These are phyloP conservation scores for Antheraea mylitta DNA, from an alignment of 1,140 invertebrate genomes.

Conservation along the genomic window DNA sequence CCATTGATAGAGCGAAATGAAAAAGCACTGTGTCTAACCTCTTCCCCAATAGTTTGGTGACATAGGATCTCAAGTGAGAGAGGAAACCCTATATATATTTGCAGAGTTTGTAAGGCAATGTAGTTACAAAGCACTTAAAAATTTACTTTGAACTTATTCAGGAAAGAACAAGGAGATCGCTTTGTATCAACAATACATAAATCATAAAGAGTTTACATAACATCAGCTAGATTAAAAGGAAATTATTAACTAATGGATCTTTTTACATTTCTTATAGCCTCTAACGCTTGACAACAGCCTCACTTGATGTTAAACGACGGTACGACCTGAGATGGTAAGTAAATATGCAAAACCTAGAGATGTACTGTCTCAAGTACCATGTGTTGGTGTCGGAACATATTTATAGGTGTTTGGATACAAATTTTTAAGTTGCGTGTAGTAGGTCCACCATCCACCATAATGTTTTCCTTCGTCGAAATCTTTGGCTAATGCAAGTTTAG, in stretches of 20 bases:
- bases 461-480: not conserved
- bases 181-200: too few relatives aligned
- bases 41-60: too few relatives aligned
- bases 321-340: not conserved
- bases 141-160: too few relatives aligned
- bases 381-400: not conserved
- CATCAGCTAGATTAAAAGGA: too few relatives aligned
- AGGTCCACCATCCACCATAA: not conserved
- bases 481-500: not conserved
- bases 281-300: not conserved
- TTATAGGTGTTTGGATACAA: not conserved
- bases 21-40: too few relatives aligned
- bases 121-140: too few relatives aligned
- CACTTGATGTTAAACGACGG: not conserved
- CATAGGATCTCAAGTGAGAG: too few relatives aligned
- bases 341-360: not conserved
- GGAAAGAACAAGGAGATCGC: too few relatives aligned
- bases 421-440: not conserved
- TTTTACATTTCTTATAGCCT: not conserved
- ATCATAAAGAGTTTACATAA: too few relatives aligned
- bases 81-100: too few relatives aligned
- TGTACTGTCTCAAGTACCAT: not conserved
- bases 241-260: not conserved
- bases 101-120: too few relatives aligned
- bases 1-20: too few relatives aligned